Evolutionary conservation across 2,113 vertebrate genomes (phyloP).

Genomic region (Cochlearius cochlearius): DNA sequence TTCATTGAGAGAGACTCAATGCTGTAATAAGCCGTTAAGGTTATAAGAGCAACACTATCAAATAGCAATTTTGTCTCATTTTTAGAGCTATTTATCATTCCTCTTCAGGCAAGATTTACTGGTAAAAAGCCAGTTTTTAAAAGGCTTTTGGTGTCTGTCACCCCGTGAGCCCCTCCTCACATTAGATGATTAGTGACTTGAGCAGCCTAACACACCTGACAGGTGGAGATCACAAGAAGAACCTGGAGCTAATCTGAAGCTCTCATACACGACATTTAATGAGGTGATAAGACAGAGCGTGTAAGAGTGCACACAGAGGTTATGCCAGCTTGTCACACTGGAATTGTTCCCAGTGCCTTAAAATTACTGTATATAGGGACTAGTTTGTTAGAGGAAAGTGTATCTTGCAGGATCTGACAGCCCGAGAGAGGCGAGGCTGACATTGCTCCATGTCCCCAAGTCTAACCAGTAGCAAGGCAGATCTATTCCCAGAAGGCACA

Average conservation of each 20-base stretch:
- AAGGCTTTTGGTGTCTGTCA: not conserved
- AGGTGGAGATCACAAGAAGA: not conserved
- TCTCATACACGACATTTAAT: not conserved
- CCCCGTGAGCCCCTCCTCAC: not conserved
- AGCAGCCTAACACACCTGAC: not conserved
- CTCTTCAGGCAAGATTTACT: not conserved
- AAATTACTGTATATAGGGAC: not conserved
- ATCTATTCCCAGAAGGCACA: not conserved
- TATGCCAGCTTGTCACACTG: not conserved
- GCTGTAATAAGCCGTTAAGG: not conserved
- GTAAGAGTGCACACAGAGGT: not conserved
- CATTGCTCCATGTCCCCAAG: not conserved
- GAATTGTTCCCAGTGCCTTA: not conserved
- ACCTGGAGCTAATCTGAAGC: not conserved
- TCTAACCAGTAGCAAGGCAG: fast-evolving
- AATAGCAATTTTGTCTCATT: not conserved
- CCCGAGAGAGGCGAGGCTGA: fast-evolving
- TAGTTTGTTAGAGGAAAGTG: not conserved
- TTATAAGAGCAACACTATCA: not conserved
- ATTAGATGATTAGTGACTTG: not conserved
- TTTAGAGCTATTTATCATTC: slow-evolving; percentile 6
- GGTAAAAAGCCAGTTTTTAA: not conserved
- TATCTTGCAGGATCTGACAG: not conserved
- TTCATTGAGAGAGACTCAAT: not conserved
- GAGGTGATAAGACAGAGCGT: not conserved